Conservation (phyloP, 2,888 invertebrate genomes). For the Arctia plantaginis region DNA sequence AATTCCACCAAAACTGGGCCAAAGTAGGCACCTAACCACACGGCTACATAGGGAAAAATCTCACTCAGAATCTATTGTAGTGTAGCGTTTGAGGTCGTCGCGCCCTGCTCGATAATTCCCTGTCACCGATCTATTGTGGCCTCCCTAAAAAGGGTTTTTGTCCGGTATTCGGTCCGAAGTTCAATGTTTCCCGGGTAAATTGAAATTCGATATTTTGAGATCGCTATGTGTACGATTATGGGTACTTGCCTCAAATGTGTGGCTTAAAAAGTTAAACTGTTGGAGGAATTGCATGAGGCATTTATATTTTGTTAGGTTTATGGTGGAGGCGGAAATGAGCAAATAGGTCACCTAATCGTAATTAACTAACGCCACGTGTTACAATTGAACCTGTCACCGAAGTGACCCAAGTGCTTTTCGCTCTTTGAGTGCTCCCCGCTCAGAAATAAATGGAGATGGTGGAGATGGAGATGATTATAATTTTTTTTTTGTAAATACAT, state of each 20-base stretch:
- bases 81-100: slow-evolving; percentile 44
- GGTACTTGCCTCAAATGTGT: slow-evolving; percentile 11
- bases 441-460: no score
- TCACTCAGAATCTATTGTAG: slow-evolving; percentile 42
- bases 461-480: no score
- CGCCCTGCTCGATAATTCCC: slow-evolving; percentile 54
- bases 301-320: neutral
- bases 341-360: neutral
- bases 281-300: neutral
- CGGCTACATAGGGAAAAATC: slow-evolving; percentile 34
- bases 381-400: neutral
- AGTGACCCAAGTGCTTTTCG: neutral
- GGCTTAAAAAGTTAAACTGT: neutral
- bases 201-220: slow-evolving; percentile 54
- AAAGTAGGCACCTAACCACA: slow-evolving; percentile 10
- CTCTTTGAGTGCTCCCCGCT: neutral
- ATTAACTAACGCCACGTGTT: no score
- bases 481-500: no score
- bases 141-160: slow-evolving; percentile 49
- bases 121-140: slow-evolving; percentile 56
- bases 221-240: slow-evolving; percentile 27
- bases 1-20: slow-evolving; percentile 17
- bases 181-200: slow-evolving; percentile 45
- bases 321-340: neutral
- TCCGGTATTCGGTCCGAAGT: slow-evolving; percentile 35